Evolutionary conservation across 64 coral and sea anemone genomes (phyloP), one percentile per base, ranked within the genome.

Genomic region (Stichodactyla helianthus): DNA sequence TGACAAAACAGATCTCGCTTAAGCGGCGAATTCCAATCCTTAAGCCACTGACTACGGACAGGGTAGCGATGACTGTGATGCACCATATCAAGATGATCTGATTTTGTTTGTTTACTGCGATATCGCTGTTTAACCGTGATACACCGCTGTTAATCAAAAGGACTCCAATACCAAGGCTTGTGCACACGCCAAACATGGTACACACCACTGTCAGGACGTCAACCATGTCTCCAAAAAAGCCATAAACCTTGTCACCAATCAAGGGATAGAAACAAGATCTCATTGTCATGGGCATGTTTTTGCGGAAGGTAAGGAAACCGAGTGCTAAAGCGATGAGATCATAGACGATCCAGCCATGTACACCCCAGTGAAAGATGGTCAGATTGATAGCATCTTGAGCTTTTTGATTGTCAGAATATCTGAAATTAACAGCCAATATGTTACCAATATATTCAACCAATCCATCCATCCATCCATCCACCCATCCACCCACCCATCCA

Each of bases 301-400:
- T 67, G 35, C 79, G 81, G 55, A 77, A 78, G n/a, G 88, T 16
- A 2, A 94, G 81, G 63, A 90, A 89, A 10, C 88, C 88, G n/a
- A 94, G 85, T 18, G 90, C 76, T 18, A 94, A 78, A 53, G 83
- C 92, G 55, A 94, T 83, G 19, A 94, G 12, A 20, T 61, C 79
- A 63, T 94, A 94, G 59, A 94, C 92, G 7, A 90, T 71, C 92
- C 92, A 94, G 18, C 55, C 92, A 57, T 94, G 88, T 26, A 90
- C 79, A 6, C 92, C 92, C 92, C 92, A 94, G 44, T 94, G 92
- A 60, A 94, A 94, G 19, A 94, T 58, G 5, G 92, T 94, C 13
- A 94, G 17, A 84, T 89, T 94, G 4, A 94, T 94, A 27, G 92
- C 92, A 52, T 94, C 92, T 57, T 93, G 92, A 10, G 92, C 92